Evolutionary conservation across 2,888 invertebrate species (phyloP).

Genomic region (Steinernema scapterisci): DNA sequence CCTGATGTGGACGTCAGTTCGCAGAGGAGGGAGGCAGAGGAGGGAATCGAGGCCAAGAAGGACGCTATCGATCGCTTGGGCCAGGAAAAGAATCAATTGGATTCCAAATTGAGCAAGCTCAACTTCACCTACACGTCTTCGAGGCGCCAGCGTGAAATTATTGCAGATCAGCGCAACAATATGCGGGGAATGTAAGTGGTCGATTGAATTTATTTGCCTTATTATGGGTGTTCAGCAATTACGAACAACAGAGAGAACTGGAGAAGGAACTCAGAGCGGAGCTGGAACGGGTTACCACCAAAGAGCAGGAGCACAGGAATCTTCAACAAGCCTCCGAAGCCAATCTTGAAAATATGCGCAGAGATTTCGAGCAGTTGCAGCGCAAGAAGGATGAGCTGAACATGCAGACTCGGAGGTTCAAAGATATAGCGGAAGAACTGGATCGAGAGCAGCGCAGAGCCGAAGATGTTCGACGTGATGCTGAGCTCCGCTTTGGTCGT

Average conservation of each 20-base stretch:
- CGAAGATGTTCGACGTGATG: slow-evolving; percentile 20
- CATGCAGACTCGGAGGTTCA: neutral
- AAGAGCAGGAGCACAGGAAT: neutral
- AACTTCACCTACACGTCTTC: neutral
- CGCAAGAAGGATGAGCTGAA: neutral
- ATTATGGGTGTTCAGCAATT: neutral
- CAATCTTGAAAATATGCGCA: neutral
- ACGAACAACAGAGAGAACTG: slow-evolving; percentile 7
- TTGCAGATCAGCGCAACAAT: slow-evolving; percentile 5
- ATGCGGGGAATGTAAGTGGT: slow-evolving; percentile 49
- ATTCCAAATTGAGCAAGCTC: neutral
- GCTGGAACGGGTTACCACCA: neutral
- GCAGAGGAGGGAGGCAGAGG: neutral
- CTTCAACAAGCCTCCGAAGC: neutral
- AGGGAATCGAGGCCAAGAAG: neutral
- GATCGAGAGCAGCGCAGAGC: neutral
- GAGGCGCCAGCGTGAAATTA: neutral
- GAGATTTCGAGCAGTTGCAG: slow-evolving; percentile 11
- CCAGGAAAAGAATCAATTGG: neutral
- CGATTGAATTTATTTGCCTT: neutral
- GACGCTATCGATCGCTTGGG: neutral
- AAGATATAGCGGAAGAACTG: neutral
- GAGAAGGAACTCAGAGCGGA: slow-evolving; percentile 26
- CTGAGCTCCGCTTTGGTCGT: slow-evolving; percentile 45
- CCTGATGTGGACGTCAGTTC: neutral